phyloP scores from a whole-genome alignment of 2,888 invertebrate genomes.

The Chorisops tibialis region DNA sequence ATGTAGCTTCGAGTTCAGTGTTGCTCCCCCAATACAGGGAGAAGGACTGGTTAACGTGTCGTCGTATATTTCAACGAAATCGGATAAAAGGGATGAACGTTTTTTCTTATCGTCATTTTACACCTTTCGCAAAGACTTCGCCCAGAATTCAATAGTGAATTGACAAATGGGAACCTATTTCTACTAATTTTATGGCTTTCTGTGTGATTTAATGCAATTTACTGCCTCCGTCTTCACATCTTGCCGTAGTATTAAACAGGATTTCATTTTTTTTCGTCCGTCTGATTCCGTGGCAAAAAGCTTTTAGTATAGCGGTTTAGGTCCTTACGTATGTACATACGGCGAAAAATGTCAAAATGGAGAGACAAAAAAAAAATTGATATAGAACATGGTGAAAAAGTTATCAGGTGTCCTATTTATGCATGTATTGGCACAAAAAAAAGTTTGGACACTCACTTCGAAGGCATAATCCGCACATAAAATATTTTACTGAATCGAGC shows the following conservation, averaged over 20 bases:
- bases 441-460: no score
- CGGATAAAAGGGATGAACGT: conserved; percentile 32
- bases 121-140: conserved; percentile 26
- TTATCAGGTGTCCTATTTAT: no score
- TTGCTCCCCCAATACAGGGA: conserved; percentile 21
- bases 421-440: no score
- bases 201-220: conserved; percentile 32
- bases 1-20: no score
- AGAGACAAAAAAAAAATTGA: no score
- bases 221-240: conserved; percentile 23
- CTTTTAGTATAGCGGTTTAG: no score
- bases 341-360: no score
- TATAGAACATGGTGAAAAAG: no score
- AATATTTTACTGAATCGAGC: no score
- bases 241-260: conserved; percentile 26
- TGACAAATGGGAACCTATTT: conserved; percentile 32
- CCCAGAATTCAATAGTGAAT: conserved; percentile 30
- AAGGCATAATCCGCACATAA: no score
- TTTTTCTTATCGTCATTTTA: conserved; percentile 33
- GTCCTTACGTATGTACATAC: no score
- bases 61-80: conserved; percentile 33
- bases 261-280: background rate
- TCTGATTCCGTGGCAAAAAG: no score
- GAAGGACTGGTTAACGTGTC: conserved; percentile 28
- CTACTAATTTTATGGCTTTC: conserved; percentile 32